phyloP scores from a whole-genome alignment of 2,113 vertebrate genomes.

The Serilophus lunatus region DNA sequence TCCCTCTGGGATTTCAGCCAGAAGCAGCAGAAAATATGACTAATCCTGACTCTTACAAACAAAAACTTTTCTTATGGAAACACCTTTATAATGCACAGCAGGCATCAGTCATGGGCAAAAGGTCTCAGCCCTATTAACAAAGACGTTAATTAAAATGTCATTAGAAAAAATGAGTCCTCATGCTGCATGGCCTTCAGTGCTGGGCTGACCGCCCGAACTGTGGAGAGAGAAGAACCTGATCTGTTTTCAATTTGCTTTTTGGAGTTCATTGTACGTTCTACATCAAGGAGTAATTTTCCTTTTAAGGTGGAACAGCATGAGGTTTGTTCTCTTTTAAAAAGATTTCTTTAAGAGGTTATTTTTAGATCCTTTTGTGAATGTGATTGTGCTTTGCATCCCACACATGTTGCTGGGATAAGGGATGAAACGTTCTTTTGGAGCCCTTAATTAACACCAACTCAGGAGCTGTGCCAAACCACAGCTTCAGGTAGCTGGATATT shows the following conservation, averaged over 20 bases:
- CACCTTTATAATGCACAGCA: not conserved
- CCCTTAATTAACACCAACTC: not conserved
- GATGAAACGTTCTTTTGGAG: not conserved
- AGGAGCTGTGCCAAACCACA: not conserved
- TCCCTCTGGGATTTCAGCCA: not conserved
- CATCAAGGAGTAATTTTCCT: constrained; percentile 4
- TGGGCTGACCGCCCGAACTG: not conserved
- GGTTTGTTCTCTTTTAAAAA: constrained; percentile 13
- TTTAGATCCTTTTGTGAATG: constrained; percentile 5
- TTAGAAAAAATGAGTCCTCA: not conserved
- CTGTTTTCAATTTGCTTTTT: constrained; percentile 70
- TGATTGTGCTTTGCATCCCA: not conserved
- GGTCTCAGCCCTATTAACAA: not conserved
- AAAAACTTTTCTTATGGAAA: not conserved
- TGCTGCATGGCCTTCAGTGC: not conserved
- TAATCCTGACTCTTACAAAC: not conserved
- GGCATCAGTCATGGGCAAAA: not conserved
- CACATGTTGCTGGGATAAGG: not conserved
- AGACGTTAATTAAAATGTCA: not conserved
- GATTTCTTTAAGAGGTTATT: constrained; percentile 22
- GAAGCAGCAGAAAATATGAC: not conserved
- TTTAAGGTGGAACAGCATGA: constrained; percentile 51
- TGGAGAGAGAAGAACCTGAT: not conserved
- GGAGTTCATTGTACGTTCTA: constrained; percentile 32
- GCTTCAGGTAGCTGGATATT: not conserved